phyloP scores from a whole-genome alignment of 1,140 invertebrate genomes.

The Oncopeltus fasciatus region DNA sequence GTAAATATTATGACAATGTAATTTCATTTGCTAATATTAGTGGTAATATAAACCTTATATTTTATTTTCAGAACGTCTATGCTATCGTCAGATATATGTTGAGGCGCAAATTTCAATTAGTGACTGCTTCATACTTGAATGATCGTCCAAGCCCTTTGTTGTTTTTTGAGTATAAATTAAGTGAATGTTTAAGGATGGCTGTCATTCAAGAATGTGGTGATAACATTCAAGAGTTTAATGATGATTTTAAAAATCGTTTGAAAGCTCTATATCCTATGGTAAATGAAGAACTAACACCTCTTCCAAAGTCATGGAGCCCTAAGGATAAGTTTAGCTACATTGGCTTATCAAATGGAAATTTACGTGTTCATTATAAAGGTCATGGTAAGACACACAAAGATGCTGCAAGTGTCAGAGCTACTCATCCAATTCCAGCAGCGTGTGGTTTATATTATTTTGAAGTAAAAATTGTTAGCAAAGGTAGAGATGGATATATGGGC shows the following conservation, averaged over 20 bases:
- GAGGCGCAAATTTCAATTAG: too few species aligned
- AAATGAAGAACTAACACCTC: conserved; percentile 83
- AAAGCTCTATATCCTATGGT: conserved; percentile 88
- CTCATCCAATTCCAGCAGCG: conserved; percentile 86
- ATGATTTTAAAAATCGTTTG: conserved; percentile 29
- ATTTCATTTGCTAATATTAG: too few species aligned
- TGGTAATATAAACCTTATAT: too few species aligned
- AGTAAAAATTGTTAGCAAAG: conserved; percentile 96
- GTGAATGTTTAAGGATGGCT: neutral
- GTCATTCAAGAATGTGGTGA: neutral
- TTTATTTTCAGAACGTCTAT: too few species aligned
- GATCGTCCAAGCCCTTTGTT: too few species aligned
- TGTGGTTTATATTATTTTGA: conserved; percentile 99
- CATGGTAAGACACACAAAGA: conserved; percentile 93
- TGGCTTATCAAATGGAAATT: conserved; percentile 90
- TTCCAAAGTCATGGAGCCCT: conserved; percentile 89
- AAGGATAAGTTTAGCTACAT: conserved; percentile 97
- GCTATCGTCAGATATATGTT: too few species aligned
- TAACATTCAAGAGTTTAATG: conserved; percentile 38
- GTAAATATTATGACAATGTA: too few species aligned
- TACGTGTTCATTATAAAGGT: conserved; percentile 97
- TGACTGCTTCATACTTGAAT: too few species aligned
- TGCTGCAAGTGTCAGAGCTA: conserved; percentile 91
- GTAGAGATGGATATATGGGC: conserved; percentile 96
- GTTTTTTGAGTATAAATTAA: too few species aligned